Evolutionary conservation across 2,797 vertebrate genomes (phyloP), one percentile per base, ranked within the genome.

Genomic region (Cossypha heuglini): DNA sequence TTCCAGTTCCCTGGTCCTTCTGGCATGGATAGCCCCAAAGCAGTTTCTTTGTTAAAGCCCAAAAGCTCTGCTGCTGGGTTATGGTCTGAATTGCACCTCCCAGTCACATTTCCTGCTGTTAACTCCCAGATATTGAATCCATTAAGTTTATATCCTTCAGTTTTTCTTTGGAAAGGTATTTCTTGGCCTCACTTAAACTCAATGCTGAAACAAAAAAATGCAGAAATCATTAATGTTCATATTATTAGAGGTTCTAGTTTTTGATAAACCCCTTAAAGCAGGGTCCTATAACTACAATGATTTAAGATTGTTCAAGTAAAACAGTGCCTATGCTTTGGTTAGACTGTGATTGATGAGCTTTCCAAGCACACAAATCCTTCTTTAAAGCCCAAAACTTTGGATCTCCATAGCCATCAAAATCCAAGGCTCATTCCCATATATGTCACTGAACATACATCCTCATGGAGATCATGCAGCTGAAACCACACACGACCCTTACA

Each of bases 361-460:
- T 73, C 61, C 43, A 88, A 95, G 67, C 31, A 73, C 78, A 76
- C 31, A 79, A 2, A 37, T 37, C 55, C 35, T 72, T 67, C 43
- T 38, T 57, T 43, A 69, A 87, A 69, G 46, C 48, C 42, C 31
- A 13, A 57, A 78, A 46, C 19, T 54, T 72, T 40, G 25, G 51
- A 43, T 40, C 51, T 43, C 71, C 11, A 1, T 43, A 72, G 51
- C 61, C 33, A 59, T 73, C 43, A 46, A 42, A 69, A 64, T 38
- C 42, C 43, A 55, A 15, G 18, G 16, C 55, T 40, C 1, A 0
- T 16, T 62, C 33, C 4, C 0, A 1, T 48, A 33, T 0, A 0
- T 76, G 46, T 42, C 57, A 17, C 49, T n/a, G 49, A 63, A 54
- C 9, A 12, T 11, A 24, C 24, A 6, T 45, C 21, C 69, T 57